Evolutionary conservation across 2,113 vertebrate species (phyloP).

Genomic region (Menura novaehollandiae): DNA sequence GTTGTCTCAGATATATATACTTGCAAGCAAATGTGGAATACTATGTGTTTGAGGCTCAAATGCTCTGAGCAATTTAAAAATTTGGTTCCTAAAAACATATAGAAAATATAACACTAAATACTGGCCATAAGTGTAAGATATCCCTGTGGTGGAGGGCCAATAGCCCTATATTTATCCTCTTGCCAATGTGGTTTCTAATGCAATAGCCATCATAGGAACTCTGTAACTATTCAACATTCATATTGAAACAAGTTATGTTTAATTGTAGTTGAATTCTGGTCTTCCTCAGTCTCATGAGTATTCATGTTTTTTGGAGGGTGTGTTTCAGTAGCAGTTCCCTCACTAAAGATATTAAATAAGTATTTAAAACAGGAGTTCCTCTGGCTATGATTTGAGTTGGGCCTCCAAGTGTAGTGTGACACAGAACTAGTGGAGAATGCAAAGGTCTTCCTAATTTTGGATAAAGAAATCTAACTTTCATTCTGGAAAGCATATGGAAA

Average conservation of each 20-base stretch:
- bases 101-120: background rate
- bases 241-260: background rate
- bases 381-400: background rate
- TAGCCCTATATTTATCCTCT: background rate
- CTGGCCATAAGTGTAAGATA: background rate
- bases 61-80: background rate
- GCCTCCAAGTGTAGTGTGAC: background rate
- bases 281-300: background rate
- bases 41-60: background rate
- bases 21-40: background rate
- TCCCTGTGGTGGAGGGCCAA: background rate
- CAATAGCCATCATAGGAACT: background rate
- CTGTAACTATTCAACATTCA: background rate
- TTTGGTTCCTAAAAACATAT: background rate
- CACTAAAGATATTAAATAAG: background rate
- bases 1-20: background rate
- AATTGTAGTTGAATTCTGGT: background rate
- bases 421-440: background rate
- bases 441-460: background rate
- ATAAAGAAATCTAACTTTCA: background rate
- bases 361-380: background rate
- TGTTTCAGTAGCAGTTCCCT: background rate
- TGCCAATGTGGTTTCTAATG: background rate
- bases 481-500: background rate
- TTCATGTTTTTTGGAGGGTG: background rate